Base-by-base conservation (phyloP, 2,888 invertebrate species). In the Copidosoma aretas region DNA sequence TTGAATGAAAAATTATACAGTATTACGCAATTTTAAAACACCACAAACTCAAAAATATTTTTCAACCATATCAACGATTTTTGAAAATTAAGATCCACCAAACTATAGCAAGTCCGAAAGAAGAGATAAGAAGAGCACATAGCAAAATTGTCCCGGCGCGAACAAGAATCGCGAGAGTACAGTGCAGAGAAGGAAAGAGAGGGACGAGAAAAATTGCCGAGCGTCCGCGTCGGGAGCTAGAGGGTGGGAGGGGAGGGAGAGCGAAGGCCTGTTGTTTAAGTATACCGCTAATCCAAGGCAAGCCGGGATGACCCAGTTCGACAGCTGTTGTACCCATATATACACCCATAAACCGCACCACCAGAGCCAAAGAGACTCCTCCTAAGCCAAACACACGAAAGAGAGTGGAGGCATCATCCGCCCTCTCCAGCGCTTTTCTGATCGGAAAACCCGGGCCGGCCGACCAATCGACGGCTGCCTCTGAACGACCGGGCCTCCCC, bases 241-340 rank as follows among this genome's bases (percentile, higher is more conserved):
- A 46, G 43, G 43, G 80, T 80, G 77, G 78, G 41, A 39, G 46
- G 68, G 74, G 53, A 19, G 14, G 14, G 21, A 77, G 78, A 78
- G 81, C 80, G 78, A 77, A 25, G 51, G 51, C 60, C 4, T n/a
- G 64, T 64, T 73, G 32, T 32, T 32, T 32, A n/a, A n/a, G n/a
- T n/a, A 32, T 74, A 73, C 79, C 74, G 78, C 78, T 77, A 74
- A 75, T 73, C 75, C 75, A 78, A 74, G 76, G 76, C 78, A 77
- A 80, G 81, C 80, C 79, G 78, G 81, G 81, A 81, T 83, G 83
- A 83, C 83, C 83, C 80, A 83, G 79, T 80, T 83, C 75, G 70
- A 32, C 17, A 17, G 43, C 46, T 53, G 25, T 21, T 32, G 41
- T 39, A 5, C 21, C 22, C 12, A 21, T 21, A 21, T 32, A 8